A percentile compares a stretch with the other conserved stretches of the same genome.
Evolutionary conservation across 2,113 vertebrate species (phyloP).

Genomic region (Marcusenius ussheri): DNA sequence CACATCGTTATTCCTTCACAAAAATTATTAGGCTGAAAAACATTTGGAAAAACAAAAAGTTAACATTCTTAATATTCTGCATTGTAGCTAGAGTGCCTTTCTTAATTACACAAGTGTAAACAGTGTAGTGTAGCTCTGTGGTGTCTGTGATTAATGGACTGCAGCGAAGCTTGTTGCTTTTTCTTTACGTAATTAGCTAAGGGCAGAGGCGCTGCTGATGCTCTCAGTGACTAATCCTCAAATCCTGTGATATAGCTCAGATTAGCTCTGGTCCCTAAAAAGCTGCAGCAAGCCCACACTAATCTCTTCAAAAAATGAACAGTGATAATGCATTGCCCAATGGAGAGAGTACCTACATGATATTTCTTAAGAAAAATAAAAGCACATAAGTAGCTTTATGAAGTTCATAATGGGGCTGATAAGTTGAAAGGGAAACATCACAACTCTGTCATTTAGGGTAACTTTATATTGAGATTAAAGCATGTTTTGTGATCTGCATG

Average conservation of each 20-base stretch:
- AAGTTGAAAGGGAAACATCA: background rate
- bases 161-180: background rate
- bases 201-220: background rate
- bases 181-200: background rate
- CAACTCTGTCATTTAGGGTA: background rate
- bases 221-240: background rate
- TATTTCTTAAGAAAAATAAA: background rate
- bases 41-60: background rate
- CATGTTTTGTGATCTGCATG: background rate
- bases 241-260: background rate
- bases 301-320: background rate
- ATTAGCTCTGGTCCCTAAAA: background rate
- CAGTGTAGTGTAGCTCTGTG: background rate
- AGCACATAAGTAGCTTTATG: background rate
- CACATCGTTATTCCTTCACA: slow-evolving; percentile 1
- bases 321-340: background rate
- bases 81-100: background rate
- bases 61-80: background rate
- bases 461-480: background rate
- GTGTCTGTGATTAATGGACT: background rate
- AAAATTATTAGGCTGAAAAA: background rate
- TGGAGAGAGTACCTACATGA: background rate
- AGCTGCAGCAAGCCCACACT: background rate
- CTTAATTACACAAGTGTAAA: background rate
- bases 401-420: background rate